phyloP scores from a whole-genome alignment of 2,113 vertebrate genomes.

The Thymallus thymallus region DNA sequence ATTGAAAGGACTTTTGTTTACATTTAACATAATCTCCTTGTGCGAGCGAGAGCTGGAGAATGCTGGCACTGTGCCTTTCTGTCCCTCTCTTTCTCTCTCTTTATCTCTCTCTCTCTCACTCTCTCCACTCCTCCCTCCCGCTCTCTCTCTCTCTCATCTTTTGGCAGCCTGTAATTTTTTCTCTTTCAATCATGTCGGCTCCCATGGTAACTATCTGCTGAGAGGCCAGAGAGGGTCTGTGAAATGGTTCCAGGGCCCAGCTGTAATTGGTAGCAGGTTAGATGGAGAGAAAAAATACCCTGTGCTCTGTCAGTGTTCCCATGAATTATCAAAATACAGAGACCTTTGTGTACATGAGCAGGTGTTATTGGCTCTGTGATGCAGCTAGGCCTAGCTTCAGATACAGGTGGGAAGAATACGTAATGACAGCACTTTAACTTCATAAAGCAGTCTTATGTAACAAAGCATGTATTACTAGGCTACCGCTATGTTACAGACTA shows the following conservation, averaged over 20 bases:
- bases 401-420: too few species aligned
- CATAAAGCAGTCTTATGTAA: too few species aligned
- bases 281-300: conserved; percentile 4
- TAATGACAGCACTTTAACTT: too few species aligned
- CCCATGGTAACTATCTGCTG: conserved; percentile 62
- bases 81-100: background rate
- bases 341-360: background rate
- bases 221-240: conserved; percentile 45
- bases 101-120: background rate
- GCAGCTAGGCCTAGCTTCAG: background rate
- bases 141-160: conserved; percentile 18
- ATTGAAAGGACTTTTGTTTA: conserved; percentile 33
- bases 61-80: background rate
- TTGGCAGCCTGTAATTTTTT: conserved; percentile 58
- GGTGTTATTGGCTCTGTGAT: background rate
- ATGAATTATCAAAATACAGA: background rate
- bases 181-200: conserved; percentile 49
- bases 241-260: conserved; percentile 50
- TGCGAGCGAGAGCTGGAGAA: conserved; percentile 3
- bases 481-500: too few species aligned
- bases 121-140: background rate
- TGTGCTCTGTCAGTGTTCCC: background rate
- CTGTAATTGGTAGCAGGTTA: conserved; percentile 54
- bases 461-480: too few species aligned
- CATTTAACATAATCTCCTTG: conserved; percentile 35